phyloP scores from a whole-genome alignment of 1,140 invertebrate species.

The Diorhabda sublineata region DNA sequence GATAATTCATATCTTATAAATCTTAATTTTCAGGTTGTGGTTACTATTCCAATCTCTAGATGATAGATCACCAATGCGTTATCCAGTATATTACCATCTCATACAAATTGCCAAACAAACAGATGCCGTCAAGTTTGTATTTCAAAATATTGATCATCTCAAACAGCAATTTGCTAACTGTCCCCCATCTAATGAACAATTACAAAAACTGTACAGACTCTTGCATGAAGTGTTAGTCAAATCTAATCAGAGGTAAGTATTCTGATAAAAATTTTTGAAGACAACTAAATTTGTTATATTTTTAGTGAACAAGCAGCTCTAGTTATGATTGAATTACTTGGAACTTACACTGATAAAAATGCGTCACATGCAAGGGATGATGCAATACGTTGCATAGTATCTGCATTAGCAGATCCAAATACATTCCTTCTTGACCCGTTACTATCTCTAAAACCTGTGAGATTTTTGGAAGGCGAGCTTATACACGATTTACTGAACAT shows the following conservation, averaged over 20 bases:
- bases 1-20: constrained; percentile 13
- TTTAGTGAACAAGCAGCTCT: constrained; percentile 83
- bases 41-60: constrained; percentile 87
- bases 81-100: constrained; percentile 88
- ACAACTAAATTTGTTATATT: constrained; percentile 24
- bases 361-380: constrained; percentile 94
- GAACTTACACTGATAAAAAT: constrained; percentile 95
- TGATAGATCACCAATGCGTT: constrained; percentile 76
- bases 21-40: constrained; percentile 61
- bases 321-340: constrained; percentile 93
- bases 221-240: constrained; percentile 82
- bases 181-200: constrained; percentile 83
- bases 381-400: constrained; percentile 93
- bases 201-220: constrained; percentile 86
- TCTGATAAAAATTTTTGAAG: not conserved
- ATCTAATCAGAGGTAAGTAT: constrained; percentile 60
- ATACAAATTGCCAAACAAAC: constrained; percentile 83
- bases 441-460: constrained; percentile 87
- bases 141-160: constrained; percentile 72
- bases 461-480: constrained; percentile 91
- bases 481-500: constrained; percentile 95
- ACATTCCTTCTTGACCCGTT: constrained; percentile 93
- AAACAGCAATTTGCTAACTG: constrained; percentile 79
- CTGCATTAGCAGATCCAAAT: constrained; percentile 89
- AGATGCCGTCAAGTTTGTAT: constrained; percentile 78